phyloP scores from a whole-genome alignment of 2,113 vertebrate genomes.

The Rhombomys opimus region DNA sequence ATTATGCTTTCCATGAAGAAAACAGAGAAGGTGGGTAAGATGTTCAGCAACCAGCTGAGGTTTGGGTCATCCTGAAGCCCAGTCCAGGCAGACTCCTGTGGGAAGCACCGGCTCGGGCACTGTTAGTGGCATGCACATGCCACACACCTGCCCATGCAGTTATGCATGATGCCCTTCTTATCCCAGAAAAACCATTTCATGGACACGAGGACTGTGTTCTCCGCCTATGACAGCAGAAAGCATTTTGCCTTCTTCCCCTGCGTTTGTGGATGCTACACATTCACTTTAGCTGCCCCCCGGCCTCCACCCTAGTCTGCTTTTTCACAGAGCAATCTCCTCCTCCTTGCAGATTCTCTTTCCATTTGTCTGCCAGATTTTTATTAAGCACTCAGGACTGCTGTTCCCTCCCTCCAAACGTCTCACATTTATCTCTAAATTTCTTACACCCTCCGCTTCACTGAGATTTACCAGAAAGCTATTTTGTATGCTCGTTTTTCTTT shows the following conservation, averaged over 20 bases:
- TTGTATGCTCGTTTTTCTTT: conserved; percentile 50
- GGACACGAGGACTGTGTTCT: background rate
- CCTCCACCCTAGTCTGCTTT: background rate
- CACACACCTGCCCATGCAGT: background rate
- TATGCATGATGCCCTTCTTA: background rate
- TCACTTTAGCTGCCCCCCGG: too few species aligned
- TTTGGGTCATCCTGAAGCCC: background rate
- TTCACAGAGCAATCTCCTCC: conserved; percentile 1
- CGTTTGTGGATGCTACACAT: background rate
- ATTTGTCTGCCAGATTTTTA: conserved; percentile 33
- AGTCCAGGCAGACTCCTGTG: background rate
- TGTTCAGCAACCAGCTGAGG: background rate
- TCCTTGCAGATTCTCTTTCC: conserved; percentile 42
- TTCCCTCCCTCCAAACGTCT: background rate
- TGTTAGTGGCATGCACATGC: background rate
- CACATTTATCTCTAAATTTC: conserved; percentile 20
- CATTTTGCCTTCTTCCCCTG: background rate
- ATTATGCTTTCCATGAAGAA: background rate
- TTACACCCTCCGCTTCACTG: conserved; percentile 18
- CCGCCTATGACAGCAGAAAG: conserved; percentile 3
- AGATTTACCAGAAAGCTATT: conserved; percentile 49
- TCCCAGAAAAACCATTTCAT: conserved; percentile 20
- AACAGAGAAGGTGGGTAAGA: background rate
- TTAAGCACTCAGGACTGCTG: conserved; percentile 47
- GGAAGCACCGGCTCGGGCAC: background rate